A percentile compares a stretch with the other conserved stretches of the same genome.
Conservation (phyloP, 2,888 invertebrate genomes). For the Barypeithes pellucidus region DNA sequence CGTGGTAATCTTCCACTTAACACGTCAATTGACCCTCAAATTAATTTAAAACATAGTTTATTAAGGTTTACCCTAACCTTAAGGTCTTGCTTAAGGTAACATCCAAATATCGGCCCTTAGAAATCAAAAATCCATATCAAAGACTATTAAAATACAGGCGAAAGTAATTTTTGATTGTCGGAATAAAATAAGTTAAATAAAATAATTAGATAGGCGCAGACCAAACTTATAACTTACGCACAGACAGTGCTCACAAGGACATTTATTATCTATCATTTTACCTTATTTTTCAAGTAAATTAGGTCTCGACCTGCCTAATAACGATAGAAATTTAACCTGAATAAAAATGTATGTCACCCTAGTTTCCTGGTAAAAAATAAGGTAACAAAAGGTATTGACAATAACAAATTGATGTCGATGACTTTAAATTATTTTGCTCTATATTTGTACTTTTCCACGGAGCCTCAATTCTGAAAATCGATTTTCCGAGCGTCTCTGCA, state of each 20-base stretch:
- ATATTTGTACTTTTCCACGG: slow-evolving; percentile 21
- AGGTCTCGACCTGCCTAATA: not conserved
- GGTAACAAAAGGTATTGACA: slow-evolving; percentile 28
- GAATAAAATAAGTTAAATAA: too few relatives aligned
- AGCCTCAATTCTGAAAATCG: slow-evolving; percentile 35
- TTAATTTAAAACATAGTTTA: too few relatives aligned
- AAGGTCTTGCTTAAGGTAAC: too few relatives aligned
- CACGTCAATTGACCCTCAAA: too few relatives aligned
- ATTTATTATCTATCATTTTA: not conserved
- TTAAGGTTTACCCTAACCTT: too few relatives aligned
- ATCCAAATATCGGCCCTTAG: too few relatives aligned
- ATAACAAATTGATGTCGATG: slow-evolving; percentile 32
- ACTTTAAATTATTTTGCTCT: slow-evolving; percentile 27
- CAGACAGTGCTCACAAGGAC: not conserved
- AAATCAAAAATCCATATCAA: too few relatives aligned
- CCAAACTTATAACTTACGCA: too few relatives aligned
- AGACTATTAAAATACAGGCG: too few relatives aligned
- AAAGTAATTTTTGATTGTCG: too few relatives aligned
- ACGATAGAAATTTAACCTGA: slow-evolving; percentile 8
- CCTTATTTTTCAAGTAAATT: not conserved
- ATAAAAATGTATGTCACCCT: slow-evolving; percentile 2
- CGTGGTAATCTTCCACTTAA: too few relatives aligned
- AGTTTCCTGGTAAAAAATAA: slow-evolving; percentile 4
- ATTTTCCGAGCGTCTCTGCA: slow-evolving; percentile 35
- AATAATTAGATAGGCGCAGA: too few relatives aligned